Percentiles rank a stretch among this genome's conserved stretches.
Evolutionary conservation across 2,888 invertebrate genomes (phyloP).

Genomic region (Alitta virens): DNA sequence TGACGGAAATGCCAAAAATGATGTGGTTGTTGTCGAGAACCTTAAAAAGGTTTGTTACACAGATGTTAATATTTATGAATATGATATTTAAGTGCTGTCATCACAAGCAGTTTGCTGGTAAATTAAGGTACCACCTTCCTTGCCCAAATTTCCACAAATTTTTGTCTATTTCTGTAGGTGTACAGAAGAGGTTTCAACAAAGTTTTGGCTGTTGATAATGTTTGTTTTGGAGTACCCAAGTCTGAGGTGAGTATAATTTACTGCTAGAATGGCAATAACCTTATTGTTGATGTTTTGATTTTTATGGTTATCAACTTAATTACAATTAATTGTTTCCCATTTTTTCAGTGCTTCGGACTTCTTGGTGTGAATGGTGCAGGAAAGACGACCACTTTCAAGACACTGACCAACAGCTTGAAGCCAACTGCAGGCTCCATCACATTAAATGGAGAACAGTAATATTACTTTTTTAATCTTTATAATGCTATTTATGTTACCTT

Average conservation of each 20-base stretch:
- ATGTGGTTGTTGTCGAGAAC: slow-evolving; percentile 39
- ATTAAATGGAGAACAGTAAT: not conserved
- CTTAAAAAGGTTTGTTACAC: slow-evolving; percentile 41
- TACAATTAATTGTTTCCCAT: too few relatives aligned
- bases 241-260: slow-evolving; percentile 48
- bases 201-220: slow-evolving; percentile 53
- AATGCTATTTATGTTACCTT: too few relatives aligned
- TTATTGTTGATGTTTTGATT: not conserved
- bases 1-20: slow-evolving; percentile 31
- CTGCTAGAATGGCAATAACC: not conserved
- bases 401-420: not conserved
- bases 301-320: slow-evolving; percentile 7
- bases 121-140: too few relatives aligned
- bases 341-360: not conserved
- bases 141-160: too few relatives aligned
- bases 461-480: too few relatives aligned
- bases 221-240: slow-evolving; percentile 54
- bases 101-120: too few relatives aligned
- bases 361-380: not conserved
- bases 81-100: too few relatives aligned
- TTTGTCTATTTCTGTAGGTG: slow-evolving; percentile 27
- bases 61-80: too few relatives aligned
- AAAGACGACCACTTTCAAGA: not conserved
- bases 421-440: not conserved
- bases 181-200: slow-evolving; percentile 34